These are phyloP conservation scores for Oreochromis grahami DNA, from an alignment of 2,797 vertebrate genomes.

Conservation along the genomic window DNA sequence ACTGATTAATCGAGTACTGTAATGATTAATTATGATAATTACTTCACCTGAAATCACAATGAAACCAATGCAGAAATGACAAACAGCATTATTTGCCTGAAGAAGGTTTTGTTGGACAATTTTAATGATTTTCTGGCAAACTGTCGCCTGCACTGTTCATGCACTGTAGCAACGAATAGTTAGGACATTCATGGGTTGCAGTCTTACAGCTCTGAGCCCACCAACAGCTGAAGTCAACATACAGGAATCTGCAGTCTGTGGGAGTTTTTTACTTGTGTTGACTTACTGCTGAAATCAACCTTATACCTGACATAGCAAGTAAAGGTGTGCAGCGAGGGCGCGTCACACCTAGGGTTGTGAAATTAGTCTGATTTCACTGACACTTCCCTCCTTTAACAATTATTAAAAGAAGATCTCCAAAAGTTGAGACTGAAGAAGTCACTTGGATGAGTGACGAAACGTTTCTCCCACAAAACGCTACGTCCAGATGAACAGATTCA, in stretches of 20 bases:
- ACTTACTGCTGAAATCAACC: accelerated
- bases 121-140: not conserved
- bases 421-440: too few species aligned
- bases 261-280: not conserved
- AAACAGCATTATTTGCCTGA: not conserved
- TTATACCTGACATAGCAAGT: not conserved
- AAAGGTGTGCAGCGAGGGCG: not conserved
- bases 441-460: too few species aligned
- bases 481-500: too few species aligned
- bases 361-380: accelerated
- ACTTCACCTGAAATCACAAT: not conserved
- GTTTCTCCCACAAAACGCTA: too few species aligned
- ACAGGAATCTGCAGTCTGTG: not conserved
- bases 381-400: not conserved
- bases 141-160: not conserved
- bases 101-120: not conserved
- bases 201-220: not conserved
- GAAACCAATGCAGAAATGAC: not conserved
- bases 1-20: accelerated
- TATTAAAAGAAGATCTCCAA: not conserved
- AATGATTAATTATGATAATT: accelerated
- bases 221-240: not conserved
- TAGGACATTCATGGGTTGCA: not conserved
- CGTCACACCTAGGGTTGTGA: accelerated
- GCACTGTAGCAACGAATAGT: not conserved